phyloP scores from a whole-genome alignment of 2,797 vertebrate genomes.

The Mionectes olivaceus region DNA sequence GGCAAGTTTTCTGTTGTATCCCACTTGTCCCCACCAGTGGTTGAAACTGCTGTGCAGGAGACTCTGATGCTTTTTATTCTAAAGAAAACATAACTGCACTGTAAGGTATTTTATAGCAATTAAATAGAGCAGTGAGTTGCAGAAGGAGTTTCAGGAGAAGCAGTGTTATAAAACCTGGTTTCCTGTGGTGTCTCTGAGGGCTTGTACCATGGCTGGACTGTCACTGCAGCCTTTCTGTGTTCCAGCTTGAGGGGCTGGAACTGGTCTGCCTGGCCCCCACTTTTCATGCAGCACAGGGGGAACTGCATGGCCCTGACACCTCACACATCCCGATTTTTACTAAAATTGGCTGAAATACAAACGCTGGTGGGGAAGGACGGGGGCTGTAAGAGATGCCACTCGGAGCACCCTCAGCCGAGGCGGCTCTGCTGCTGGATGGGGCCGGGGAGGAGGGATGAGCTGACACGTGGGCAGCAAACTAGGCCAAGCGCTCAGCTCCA shows the following conservation, averaged over 20 bases:
- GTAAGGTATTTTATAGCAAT: neutral
- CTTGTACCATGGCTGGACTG: neutral
- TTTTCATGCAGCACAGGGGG: neutral
- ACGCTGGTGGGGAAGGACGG: neutral
- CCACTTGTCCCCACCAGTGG: fast-evolving
- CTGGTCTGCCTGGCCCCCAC: neutral
- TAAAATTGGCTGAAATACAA: neutral
- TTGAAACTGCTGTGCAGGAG: neutral
- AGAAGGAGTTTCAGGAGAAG: neutral
- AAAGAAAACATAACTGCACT: neutral
- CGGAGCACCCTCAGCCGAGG: neutral
- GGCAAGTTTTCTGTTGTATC: neutral
- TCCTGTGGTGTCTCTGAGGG: neutral
- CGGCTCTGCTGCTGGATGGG: fast-evolving
- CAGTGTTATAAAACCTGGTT: neutral
- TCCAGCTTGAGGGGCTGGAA: fast-evolving
- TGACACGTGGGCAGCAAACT: neutral
- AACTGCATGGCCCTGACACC: fast-evolving
- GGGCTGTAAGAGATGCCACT: fast-evolving
- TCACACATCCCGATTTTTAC: fast-evolving
- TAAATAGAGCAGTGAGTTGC: neutral
- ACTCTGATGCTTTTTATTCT: neutral
- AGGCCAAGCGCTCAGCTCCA: neutral
- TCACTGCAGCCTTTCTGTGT: neutral
- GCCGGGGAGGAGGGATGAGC: neutral